Percentiles rank a stretch among this genome's conserved stretches.
Conservation (phyloP, 2,113 vertebrate species). For the Strix aluco region DNA sequence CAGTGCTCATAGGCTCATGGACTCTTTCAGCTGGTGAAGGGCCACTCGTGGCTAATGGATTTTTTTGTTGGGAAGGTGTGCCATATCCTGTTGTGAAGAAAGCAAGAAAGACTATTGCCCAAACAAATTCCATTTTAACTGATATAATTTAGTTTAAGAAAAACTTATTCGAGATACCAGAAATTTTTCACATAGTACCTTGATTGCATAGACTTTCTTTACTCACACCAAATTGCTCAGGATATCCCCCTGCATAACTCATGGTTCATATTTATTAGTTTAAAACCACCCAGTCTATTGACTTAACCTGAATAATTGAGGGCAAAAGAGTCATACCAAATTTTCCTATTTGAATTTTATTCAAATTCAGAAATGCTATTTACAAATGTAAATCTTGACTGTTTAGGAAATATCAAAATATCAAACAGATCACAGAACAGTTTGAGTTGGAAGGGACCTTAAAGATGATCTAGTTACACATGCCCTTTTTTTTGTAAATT, state of each 20-base stretch:
- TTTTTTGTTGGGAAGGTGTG: background rate
- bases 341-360: constrained; percentile 47
- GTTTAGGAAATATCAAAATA: background rate
- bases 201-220: background rate
- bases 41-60: background rate
- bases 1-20: accelerated
- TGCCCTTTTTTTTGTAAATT: background rate
- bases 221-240: background rate
- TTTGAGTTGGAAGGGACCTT: no score
- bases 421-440: background rate
- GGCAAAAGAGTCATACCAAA: background rate
- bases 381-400: background rate
- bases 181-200: background rate
- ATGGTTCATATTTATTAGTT: background rate
- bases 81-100: background rate
- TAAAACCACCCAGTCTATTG: background rate
- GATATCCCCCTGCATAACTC: background rate
- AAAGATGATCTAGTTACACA: no score
- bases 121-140: background rate
- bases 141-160: background rate
- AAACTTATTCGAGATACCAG: accelerated
- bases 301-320: background rate
- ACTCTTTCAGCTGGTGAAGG: background rate
- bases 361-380: background rate
- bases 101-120: background rate